Base-by-base conservation (phyloP, 2,888 invertebrate genomes). In the Trachelus iudaicus region DNA sequence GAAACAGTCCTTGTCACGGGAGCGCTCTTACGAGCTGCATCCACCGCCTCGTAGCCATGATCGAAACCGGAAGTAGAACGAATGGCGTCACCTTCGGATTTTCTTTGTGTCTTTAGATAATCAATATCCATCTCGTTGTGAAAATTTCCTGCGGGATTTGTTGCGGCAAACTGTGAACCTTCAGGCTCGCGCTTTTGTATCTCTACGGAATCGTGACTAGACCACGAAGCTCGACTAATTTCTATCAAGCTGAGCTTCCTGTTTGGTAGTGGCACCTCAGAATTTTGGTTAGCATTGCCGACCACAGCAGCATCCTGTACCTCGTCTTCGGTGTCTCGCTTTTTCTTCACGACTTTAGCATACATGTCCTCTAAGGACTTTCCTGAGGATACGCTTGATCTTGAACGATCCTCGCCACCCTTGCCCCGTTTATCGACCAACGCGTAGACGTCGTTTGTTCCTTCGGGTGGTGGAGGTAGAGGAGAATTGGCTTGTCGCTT, bases 401-500 rank as follows among this genome's bases (percentile, higher is more conserved):
- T 84, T 31, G 82, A 33, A 71, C 88, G 85, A 34, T 91, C 88
- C 12, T 91, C 91, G 56, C 75, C 80, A 30, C 76, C 35, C 80
- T 90, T 91, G 3, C 80, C 79, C 9, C 87, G 88, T 78, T 91
- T 91, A 73, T 92, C 92, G 6, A 90, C 85, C n/a, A 86, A 86
- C 1, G 92, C 90, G 77, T 92, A 92, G 56, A 92, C 88, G 71
- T 93, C 93, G 34, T 90, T 87, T n/a, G 80, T 83, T 40, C 77
- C 82, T 56, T 83, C 86, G 1, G 96, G 96, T 1, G 97, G 96
- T 4, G 97, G 97, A 9, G 97, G 97, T 37, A 97, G 91, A 0
- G 97, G 97, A 0, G 97, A 97, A 91, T 97, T 97, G 0, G 97
- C 97, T 90, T 97, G 97, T 3, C 97, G 94, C 92, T 97, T 97